phyloP scores from a whole-genome alignment of 1,140 invertebrate genomes.

The Meloidogyne hapla region DNA sequence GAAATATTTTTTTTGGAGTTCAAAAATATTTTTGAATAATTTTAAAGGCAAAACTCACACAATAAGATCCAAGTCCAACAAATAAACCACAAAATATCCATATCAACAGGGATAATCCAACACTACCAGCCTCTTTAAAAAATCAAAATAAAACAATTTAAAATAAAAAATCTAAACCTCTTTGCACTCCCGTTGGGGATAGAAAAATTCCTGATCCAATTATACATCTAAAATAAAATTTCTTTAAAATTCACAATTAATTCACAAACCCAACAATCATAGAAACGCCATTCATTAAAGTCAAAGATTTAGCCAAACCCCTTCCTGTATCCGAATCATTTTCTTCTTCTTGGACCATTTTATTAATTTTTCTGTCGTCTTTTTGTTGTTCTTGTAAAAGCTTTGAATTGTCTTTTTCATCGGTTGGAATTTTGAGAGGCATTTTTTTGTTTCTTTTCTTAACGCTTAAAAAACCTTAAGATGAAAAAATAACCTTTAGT shows the following conservation, averaged over 20 bases:
- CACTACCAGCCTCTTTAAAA: constrained; percentile 52
- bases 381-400: constrained; percentile 12
- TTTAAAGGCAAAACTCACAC: background rate
- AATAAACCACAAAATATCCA: constrained; percentile 59
- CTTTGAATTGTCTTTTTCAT: constrained; percentile 16
- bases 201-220: constrained; percentile 80
- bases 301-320: constrained; percentile 51
- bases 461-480: background rate
- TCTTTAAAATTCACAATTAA: background rate
- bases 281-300: constrained; percentile 59
- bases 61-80: constrained; percentile 50
- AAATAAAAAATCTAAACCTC: constrained; percentile 18
- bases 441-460: background rate
- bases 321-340: constrained; percentile 34
- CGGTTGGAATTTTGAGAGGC: background rate
- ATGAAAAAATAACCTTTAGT: background rate
- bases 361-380: constrained; percentile 5
- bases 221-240: constrained; percentile 55
- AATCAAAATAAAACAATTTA: background rate
- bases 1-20: too few species aligned
- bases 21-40: background rate
- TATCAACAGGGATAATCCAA: constrained; percentile 59
- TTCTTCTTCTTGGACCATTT: background rate
- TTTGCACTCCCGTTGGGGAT: constrained; percentile 77
- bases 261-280: constrained; percentile 46